Evolutionary conservation across 1,140 invertebrate species (phyloP).

Genomic region (Spodoptera frugiperda): DNA sequence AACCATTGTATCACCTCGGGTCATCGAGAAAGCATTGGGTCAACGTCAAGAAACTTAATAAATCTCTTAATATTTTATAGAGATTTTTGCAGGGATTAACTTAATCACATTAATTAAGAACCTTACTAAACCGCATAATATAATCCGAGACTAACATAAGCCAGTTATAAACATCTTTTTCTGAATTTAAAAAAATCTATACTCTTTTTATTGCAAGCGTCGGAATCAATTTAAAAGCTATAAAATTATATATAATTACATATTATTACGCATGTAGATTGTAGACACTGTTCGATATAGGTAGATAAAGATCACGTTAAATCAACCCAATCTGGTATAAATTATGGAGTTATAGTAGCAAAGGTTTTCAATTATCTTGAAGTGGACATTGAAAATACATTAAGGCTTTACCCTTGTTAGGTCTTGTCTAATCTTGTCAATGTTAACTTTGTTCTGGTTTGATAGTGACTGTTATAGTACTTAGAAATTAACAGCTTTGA

Average conservation of each 20-base stretch:
- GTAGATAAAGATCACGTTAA: neutral
- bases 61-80: neutral
- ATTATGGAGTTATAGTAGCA: conserved; percentile 29
- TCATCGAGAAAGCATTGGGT: conserved; percentile 14
- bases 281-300: neutral
- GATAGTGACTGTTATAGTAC: neutral
- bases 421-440: neutral
- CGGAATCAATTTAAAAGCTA: conserved; percentile 29
- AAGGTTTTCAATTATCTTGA: conserved; percentile 32
- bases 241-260: neutral
- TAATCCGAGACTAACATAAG: neutral
- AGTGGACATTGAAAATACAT: conserved; percentile 36
- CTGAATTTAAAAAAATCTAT: neutral
- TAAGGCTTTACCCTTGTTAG: conserved; percentile 8
- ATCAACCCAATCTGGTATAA: neutral
- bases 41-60: neutral
- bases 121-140: neutral
- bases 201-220: neutral
- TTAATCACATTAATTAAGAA: neutral
- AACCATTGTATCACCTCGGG: neutral
- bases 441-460: neutral
- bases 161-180: neutral
- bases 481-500: neutral
- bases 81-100: neutral
- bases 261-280: conserved; percentile 10